Base-by-base conservation (phyloP, 2,888 invertebrate genomes). In the Eretmocerus hayati region DNA sequence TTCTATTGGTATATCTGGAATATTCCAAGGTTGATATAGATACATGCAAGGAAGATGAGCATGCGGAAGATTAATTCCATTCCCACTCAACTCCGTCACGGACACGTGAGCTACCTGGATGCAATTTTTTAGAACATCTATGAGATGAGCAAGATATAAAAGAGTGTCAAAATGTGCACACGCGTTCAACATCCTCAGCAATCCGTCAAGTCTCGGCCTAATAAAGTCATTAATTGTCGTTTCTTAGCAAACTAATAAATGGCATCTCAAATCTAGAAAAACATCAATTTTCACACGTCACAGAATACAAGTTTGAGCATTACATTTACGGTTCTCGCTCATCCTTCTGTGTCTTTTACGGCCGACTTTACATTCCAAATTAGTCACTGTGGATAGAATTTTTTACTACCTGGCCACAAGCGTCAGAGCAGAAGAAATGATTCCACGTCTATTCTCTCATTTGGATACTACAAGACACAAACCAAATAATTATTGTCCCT, bases 311-410 rank as follows among this genome's bases (percentile, higher is more conserved):
- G 26, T 26, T 26, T 26, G 26, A 26, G 11, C 26, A 6, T 6
- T 26, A 26, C 11, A 26, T 26, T 26, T 26, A 26, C 26, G 26
- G 26, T 26, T 26, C 6, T 26, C 26, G 26, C 11, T 26, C 26
- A n/a, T n/a, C 26, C 6, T 11, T 26, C 26, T 6, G 11, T 6
- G 11, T 11, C 8, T 26, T 26, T 26, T 26, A 26, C 41, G 32
- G 41, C 40, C 32, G 36, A 54, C 51, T 54, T 54, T 47, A 54
- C 52, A 47, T 52, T 52, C 49, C 39, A 46, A 54, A 52, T 54
- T 54, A 54, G 54, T 52, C 49, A 26, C 26, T 26, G 8, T 26
- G 11, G 26, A 15, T 30, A 36, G 13, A 35, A 15, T 37, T 33
- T 32, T 43, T 51, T 47, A 47, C 41, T 46, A 32, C 36, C 43